These are phyloP conservation scores for Nephrotoma appendiculata DNA, from an alignment of 2,888 invertebrate species.

Conservation along the genomic window DNA sequence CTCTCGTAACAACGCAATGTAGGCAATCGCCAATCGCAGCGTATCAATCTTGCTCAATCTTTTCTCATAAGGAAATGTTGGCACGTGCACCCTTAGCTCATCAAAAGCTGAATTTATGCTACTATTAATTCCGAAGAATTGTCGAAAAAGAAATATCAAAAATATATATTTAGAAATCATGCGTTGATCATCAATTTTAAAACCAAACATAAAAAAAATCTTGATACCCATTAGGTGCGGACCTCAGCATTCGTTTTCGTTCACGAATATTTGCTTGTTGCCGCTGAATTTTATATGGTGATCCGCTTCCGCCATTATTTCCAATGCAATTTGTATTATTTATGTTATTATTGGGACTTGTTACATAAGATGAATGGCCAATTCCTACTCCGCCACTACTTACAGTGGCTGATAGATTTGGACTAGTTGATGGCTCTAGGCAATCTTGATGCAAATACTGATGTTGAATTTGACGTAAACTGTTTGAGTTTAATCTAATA, in stretches of 20 bases:
- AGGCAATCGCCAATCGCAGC: slow-evolving; percentile 88
- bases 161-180: neutral
- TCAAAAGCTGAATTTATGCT: slow-evolving; percentile 99
- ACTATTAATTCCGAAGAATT: slow-evolving; percentile 42
- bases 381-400: neutral
- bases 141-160: neutral
- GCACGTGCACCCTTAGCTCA: slow-evolving; percentile 92
- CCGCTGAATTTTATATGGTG: slow-evolving; percentile 66
- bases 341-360: neutral
- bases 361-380: neutral
- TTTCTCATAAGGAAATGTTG: slow-evolving; percentile 98
- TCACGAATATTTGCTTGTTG: slow-evolving; percentile 94
- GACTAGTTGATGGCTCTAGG: slow-evolving; percentile 11
- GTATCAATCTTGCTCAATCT: slow-evolving; percentile 97
- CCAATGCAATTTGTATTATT: neutral
- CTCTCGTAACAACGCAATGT: slow-evolving; percentile 85
- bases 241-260: slow-evolving; percentile 96
- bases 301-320: slow-evolving; percentile 1
- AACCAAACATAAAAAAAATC: slow-evolving; percentile 22
- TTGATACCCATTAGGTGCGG: slow-evolving; percentile 69
- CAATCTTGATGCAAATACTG: slow-evolving; percentile 29
- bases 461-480: slow-evolving; percentile 31
- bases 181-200: neutral
- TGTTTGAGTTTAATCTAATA: slow-evolving; percentile 24
- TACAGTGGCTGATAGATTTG: neutral